Evolutionary conservation across 2,113 vertebrate species (phyloP).

Genomic region (Spea bombifrons): DNA sequence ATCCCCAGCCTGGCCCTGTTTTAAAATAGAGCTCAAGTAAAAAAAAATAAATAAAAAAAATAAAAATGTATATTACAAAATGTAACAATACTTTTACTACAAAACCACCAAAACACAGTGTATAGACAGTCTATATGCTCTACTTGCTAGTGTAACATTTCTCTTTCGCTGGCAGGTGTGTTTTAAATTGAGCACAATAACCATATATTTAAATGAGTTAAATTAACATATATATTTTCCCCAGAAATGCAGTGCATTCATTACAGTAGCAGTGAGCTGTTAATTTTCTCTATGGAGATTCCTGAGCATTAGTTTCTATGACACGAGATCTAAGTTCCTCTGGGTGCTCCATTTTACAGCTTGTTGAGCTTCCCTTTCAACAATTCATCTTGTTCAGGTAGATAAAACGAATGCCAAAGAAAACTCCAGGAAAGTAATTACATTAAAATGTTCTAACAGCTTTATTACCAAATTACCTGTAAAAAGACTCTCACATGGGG

Average conservation of each 20-base stretch:
- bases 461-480: slow-evolving; percentile 44
- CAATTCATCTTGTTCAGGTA: slow-evolving; percentile 45
- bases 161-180: too few relatives aligned
- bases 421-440: slow-evolving; percentile 35
- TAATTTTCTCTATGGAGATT: slow-evolving; percentile 12
- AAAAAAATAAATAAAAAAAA: too few relatives aligned
- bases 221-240: slow-evolving; percentile 1
- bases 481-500: slow-evolving; percentile 29
- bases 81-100: too few relatives aligned
- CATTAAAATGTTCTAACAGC: slow-evolving; percentile 40
- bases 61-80: too few relatives aligned
- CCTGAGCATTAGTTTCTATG: neutral
- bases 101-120: too few relatives aligned
- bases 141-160: too few relatives aligned
- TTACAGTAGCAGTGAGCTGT: slow-evolving; percentile 1
- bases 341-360: slow-evolving; percentile 30
- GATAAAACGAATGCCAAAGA: slow-evolving; percentile 35
- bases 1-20: too few relatives aligned
- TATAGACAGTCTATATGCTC: too few relatives aligned
- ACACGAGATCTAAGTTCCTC: slow-evolving; percentile 9
- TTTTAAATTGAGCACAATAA: too few relatives aligned
- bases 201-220: neutral
- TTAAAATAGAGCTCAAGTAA: too few relatives aligned
- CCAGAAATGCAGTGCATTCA: neutral
- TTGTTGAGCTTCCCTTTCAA: slow-evolving; percentile 38